Evolutionary conservation across 1,140 invertebrate species (phyloP).

Genomic region (Drosophila nigrodunni): DNA sequence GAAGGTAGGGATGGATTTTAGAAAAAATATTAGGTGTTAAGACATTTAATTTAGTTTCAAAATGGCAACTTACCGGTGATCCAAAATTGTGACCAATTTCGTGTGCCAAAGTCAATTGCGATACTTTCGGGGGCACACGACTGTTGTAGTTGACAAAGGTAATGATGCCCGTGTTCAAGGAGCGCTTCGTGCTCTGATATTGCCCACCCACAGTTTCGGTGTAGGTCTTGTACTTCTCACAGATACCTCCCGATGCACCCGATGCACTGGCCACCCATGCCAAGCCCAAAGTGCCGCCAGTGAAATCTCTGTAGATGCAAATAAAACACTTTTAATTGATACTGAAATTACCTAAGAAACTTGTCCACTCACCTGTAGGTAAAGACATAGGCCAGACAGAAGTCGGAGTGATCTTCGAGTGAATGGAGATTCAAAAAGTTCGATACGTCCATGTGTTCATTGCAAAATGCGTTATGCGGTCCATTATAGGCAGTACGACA

Average conservation of each 20-base stretch:
- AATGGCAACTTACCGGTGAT: conserved; percentile 91
- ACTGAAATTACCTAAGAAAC: not conserved
- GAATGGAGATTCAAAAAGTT: conserved; percentile 99
- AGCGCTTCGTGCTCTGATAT: conserved; percentile 96
- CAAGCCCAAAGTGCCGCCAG: conserved; percentile 96
- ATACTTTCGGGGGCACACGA: conserved; percentile 97
- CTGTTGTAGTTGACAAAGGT: conserved; percentile 99
- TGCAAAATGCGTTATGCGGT: conserved; percentile 96
- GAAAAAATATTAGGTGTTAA: no score
- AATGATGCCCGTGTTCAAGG: conserved; percentile 99
- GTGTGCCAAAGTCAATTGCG: conserved; percentile 98
- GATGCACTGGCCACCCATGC: conserved; percentile 99
- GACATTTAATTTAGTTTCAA: not conserved
- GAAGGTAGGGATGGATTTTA: not conserved
- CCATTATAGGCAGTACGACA: conserved; percentile 88
- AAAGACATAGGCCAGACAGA: conserved; percentile 99
- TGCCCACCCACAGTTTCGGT: conserved; percentile 97
- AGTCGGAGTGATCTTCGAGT: conserved; percentile 97
- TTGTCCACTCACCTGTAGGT: conserved; percentile 90
- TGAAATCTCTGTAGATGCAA: conserved; percentile 91
- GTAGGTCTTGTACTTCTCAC: conserved; percentile 98
- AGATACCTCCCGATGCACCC: conserved; percentile 98
- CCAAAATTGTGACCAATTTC: conserved; percentile 99
- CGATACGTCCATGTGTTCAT: conserved; percentile 99
- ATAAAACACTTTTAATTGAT: not conserved